Percentiles rank a stretch among this genome's conserved stretches.
Conservation (phyloP, 2,888 invertebrate genomes). For the Hipparchia sbordonii region DNA sequence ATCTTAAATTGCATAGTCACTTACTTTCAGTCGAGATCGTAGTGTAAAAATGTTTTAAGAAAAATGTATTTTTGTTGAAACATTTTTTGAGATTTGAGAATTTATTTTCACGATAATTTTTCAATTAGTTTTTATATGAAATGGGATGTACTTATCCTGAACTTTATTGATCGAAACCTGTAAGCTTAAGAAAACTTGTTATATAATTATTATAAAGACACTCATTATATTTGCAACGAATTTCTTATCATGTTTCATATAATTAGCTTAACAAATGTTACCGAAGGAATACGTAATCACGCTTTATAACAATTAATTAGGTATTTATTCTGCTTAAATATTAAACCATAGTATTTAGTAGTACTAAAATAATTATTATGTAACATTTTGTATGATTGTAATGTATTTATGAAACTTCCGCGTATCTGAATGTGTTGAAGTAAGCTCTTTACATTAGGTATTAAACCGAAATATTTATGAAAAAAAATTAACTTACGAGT, state of each 20-base stretch:
- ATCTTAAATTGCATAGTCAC: too few relatives aligned
- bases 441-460: constrained; percentile 43
- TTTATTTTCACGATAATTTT: too few relatives aligned
- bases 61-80: too few relatives aligned
- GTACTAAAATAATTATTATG: not conserved
- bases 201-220: not conserved
- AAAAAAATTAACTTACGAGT: not conserved
- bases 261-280: constrained; percentile 16
- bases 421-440: constrained; percentile 49
- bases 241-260: constrained; percentile 14
- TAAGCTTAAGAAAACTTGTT: not conserved
- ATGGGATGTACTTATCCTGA: too few relatives aligned
- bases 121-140: too few relatives aligned
- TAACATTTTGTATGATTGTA: constrained; percentile 7
- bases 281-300: constrained; percentile 7
- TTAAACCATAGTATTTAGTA: constrained; percentile 7
- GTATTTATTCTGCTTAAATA: constrained; percentile 12
- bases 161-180: too few relatives aligned
- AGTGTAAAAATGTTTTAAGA: too few relatives aligned
- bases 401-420: constrained; percentile 18
- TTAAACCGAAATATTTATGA: constrained; percentile 42
- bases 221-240: constrained; percentile 3
- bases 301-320: not conserved
- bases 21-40: too few relatives aligned
- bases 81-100: too few relatives aligned